Base-by-base conservation (phyloP, 2,797 vertebrate species). In the Lycodopsis pacificus region DNA sequence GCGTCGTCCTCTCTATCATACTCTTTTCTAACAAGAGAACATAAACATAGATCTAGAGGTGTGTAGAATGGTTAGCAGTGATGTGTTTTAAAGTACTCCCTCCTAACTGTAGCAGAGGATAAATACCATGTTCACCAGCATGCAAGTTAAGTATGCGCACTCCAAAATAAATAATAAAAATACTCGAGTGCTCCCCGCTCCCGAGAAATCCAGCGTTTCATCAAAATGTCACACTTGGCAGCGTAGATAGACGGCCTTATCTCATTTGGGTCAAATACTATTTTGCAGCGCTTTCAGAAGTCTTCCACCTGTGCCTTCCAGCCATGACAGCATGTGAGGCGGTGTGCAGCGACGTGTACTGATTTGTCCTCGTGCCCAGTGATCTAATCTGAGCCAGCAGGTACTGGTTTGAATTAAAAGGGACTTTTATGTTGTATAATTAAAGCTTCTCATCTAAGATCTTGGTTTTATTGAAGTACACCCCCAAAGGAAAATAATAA, bases 171-270 rank as follows among this genome's bases (percentile, higher is more conserved):
- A 63, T 25, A 63, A 17, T 19, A 40, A 69, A 88, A 86, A 82
- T 69, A 68, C 82, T 77, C 36, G 67, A 81, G 79, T 76, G 83
- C 86, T 62, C 71, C 64, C 38, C 54, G 34, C 51, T 81, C 73
- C 64, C 0, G 32, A 86, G 78, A 82, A 73, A 85, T 80, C 76
- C 78, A 70, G 80, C 54, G 8, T 87, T 75, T 86, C 86, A 90
- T 91, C 81, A 88, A 89, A 89, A 91, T 91, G 86, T 91, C 89
- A 89, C 86, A 86, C 81, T 76, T 70, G 84, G 85, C 80, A 66
- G 86, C 80, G 58, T n/a, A 86, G 84, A 89, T 84, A 85, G 84
- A 34, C 42, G 51, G 56, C 56, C 76, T 83, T 90, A 90, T 91
- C 80, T 59, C 58, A 57, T 57, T 57, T 32, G 84, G 88, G 88